These are phyloP conservation scores for Campoplex capitator DNA, from an alignment of 2,888 invertebrate species.

Conservation along the genomic window DNA sequence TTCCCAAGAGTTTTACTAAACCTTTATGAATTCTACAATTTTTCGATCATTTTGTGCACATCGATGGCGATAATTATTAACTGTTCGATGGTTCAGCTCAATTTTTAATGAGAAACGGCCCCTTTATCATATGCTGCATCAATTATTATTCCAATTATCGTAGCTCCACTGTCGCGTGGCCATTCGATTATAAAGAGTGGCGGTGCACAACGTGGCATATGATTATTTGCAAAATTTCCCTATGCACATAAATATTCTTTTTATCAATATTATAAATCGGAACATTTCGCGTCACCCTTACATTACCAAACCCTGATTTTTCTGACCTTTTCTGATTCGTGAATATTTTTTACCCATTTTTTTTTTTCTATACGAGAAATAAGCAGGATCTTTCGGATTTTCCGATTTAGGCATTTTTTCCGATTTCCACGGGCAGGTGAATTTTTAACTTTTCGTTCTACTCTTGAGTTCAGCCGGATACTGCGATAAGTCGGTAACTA, in stretches of 20 bases:
- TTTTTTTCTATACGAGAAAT: too few species aligned
- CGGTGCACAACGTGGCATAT: constrained; percentile 15
- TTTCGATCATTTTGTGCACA: background rate
- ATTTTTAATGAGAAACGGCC: constrained; percentile 35
- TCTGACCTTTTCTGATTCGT: too few species aligned
- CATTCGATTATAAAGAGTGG: constrained; percentile 51
- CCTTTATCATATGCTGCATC: constrained; percentile 3
- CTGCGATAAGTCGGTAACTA: too few species aligned
- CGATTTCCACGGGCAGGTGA: too few species aligned
- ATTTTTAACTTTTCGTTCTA: too few species aligned
- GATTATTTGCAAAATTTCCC: background rate
- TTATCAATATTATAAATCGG: background rate
- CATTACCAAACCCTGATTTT: too few species aligned
- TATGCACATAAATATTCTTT: background rate
- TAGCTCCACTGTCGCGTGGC: background rate
- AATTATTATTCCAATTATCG: constrained; percentile 55
- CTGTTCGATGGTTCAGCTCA: background rate
- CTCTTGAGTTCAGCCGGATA: too few species aligned
- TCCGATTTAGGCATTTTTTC: too few species aligned
- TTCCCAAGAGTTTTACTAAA: constrained; percentile 2
- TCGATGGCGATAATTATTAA: constrained; percentile 3
- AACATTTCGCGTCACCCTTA: too few species aligned
- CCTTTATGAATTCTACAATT: background rate
- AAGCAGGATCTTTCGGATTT: too few species aligned
- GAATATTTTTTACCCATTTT: too few species aligned